Percentiles rank a stretch among this genome's conserved stretches.
Evolutionary conservation across 2,113 vertebrate genomes (phyloP).

Genomic region (Nothobranchius kuhntae): DNA sequence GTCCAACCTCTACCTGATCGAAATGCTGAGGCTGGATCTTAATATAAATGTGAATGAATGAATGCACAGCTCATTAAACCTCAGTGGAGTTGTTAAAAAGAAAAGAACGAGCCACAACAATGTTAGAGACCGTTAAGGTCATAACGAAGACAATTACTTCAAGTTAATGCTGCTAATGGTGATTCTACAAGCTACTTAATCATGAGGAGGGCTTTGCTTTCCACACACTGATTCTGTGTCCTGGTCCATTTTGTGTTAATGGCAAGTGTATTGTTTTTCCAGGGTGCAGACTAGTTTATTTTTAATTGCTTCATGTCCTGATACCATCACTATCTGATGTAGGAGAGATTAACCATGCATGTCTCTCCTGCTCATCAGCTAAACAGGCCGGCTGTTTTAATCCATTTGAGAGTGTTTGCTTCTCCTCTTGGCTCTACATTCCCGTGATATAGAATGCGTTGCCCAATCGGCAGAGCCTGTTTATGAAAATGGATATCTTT

Average conservation of each 20-base stretch:
- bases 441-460: constrained; percentile 69
- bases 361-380: constrained; percentile 21
- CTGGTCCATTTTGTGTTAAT: background rate
- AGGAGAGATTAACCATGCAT: background rate
- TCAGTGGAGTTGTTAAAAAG: background rate
- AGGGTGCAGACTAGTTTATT: background rate
- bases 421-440: constrained; percentile 47
- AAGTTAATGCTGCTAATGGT: constrained; percentile 7
- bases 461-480: constrained; percentile 54
- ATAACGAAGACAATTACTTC: background rate
- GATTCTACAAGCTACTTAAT: background rate
- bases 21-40: background rate
- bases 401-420: constrained; percentile 48
- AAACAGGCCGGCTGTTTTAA: constrained; percentile 32
- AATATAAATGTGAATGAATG: background rate
- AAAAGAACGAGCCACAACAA: background rate
- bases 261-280: background rate
- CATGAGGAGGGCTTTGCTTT: background rate
- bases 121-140: background rate
- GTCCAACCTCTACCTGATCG: background rate
- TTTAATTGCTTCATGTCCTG: background rate
- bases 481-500: constrained; percentile 77
- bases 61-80: background rate
- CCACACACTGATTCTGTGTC: background rate
- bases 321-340: background rate